Percentiles rank a stretch among this genome's conserved stretches.
phyloP scores from a whole-genome alignment of 2,113 vertebrate genomes.

The Scytalopus superciliaris region DNA sequence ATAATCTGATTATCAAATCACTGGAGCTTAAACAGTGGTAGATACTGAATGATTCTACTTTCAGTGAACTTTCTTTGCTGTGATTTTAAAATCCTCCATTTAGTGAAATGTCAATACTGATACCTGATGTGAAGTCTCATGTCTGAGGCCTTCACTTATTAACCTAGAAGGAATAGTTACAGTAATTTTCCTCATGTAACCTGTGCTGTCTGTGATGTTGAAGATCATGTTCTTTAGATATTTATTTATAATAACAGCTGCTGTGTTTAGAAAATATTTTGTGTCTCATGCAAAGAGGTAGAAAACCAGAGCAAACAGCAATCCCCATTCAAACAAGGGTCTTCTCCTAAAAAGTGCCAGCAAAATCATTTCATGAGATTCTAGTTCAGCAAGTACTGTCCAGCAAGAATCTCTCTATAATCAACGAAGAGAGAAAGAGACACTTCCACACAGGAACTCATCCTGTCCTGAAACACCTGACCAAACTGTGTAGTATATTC shows the following conservation, averaged over 20 bases:
- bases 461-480: neutral
- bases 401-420: neutral
- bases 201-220: neutral
- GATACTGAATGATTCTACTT: neutral
- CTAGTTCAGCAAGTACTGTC: neutral
- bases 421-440: neutral
- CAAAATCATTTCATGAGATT: rapidly evolving
- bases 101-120: neutral
- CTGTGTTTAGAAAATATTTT: neutral
- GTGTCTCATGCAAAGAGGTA: neutral
- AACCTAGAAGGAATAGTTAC: neutral
- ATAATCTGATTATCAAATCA: neutral
- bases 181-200: neutral
- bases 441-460: neutral
- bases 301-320: neutral
- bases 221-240: neutral
- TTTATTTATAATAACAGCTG: neutral
- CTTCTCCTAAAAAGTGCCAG: rapidly evolving
- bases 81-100: neutral
- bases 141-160: neutral
- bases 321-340: neutral
- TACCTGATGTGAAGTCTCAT: neutral
- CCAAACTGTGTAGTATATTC: neutral
- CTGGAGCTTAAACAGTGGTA: neutral
- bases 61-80: neutral